Conservation (phyloP, 2,797 vertebrate genomes). For the Arrhamphus sclerolepis region DNA sequence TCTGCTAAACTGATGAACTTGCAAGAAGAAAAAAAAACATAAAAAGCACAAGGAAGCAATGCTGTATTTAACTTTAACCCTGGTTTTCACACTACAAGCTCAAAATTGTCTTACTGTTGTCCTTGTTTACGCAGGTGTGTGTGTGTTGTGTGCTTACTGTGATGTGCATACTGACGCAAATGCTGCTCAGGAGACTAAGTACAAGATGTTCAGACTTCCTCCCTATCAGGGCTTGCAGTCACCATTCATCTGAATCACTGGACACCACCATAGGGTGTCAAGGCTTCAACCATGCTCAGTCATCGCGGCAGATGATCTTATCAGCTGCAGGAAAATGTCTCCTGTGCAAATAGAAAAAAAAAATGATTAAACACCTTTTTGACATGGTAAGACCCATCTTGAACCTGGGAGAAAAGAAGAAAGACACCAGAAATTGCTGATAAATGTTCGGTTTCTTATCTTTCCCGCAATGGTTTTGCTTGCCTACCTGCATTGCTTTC, state of each 20-base stretch:
- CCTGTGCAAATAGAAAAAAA: conserved; percentile 8
- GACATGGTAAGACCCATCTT: conserved; percentile 7
- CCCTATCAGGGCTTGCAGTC: conserved; percentile 49
- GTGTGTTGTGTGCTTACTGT: conserved; percentile 35
- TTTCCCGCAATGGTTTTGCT: conserved; percentile 3
- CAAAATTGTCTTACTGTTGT: neutral
- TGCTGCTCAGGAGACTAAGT: conserved; percentile 34
- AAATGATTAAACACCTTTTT: conserved; percentile 30
- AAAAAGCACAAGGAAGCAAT: conserved; percentile 4
- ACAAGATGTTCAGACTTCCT: conserved; percentile 43
- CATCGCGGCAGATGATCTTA: conserved; percentile 30
- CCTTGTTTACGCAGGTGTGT: conserved; percentile 39
- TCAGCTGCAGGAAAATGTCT: conserved; percentile 52
- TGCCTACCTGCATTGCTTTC: conserved; percentile 23
- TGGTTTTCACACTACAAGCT: conserved; percentile 14
- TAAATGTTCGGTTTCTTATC: conserved; percentile 29
- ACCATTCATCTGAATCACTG: conserved; percentile 43
- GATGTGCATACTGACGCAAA: conserved; percentile 38
- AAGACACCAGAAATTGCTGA: conserved; percentile 45
- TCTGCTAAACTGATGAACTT: conserved; percentile 1
- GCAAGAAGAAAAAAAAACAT: neutral
- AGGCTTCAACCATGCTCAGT: conserved; percentile 40
- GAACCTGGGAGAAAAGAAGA: conserved; percentile 14
- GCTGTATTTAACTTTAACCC: neutral
- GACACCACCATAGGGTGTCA: conserved; percentile 26